phyloP scores from a whole-genome alignment of 2,113 vertebrate genomes.

The Pardalotus punctatus region DNA sequence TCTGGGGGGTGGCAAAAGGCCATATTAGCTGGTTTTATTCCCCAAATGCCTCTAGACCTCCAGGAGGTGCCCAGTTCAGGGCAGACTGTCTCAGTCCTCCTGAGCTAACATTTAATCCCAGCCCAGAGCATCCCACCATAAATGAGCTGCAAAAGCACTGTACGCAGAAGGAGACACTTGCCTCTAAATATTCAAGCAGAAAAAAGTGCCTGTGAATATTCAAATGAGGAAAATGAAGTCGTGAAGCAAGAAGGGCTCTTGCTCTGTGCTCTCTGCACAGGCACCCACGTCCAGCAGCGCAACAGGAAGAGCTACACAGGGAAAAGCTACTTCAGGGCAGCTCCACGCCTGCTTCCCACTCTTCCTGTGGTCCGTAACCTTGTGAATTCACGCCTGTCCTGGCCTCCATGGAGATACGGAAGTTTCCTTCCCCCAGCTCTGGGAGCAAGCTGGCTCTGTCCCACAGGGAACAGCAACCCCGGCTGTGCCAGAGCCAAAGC shows the following conservation, averaged over 20 bases:
- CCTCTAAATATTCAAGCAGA: background rate
- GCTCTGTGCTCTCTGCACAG: background rate
- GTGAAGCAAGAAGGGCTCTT: background rate
- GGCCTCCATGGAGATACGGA: background rate
- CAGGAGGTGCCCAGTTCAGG: background rate
- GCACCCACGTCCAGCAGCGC: rapidly evolving
- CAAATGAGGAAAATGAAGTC: background rate
- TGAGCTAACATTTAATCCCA: background rate
- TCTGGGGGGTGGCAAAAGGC: background rate
- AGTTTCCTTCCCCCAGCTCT: too few species aligned
- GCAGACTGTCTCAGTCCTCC: background rate
- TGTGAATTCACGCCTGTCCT: background rate
- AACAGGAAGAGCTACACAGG: background rate
- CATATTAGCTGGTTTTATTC: rapidly evolving
- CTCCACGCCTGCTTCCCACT: background rate
- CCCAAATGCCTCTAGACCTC: background rate
- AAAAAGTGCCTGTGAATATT: background rate
- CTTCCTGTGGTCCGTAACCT: background rate
- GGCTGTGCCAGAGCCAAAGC: background rate
- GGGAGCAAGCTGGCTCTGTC: background rate
- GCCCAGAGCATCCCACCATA: background rate
- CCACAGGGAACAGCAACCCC: background rate
- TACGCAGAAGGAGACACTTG: background rate
- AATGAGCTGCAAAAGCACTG: background rate
- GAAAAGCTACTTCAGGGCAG: background rate